phyloP scores from a whole-genome alignment of 2,113 vertebrate species.

The Mormoops blainvillei region DNA sequence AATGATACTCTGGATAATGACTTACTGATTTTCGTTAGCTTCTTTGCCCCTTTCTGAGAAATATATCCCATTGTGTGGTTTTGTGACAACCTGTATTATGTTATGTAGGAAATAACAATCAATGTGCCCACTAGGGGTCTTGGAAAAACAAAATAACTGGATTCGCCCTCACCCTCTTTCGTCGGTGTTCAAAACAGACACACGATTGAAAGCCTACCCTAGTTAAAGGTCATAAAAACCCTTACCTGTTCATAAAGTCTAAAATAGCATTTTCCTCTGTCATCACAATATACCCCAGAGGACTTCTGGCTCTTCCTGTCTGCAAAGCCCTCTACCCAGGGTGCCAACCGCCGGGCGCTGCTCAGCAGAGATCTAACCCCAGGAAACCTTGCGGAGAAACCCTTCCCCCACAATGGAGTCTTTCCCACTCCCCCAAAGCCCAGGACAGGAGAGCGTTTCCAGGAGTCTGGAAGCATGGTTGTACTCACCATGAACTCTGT shows the following conservation, averaged over 20 bases:
- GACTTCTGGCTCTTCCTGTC: background rate
- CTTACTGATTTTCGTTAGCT: background rate
- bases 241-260: background rate
- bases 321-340: background rate
- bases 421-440: background rate
- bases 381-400: background rate
- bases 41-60: background rate
- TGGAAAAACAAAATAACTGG: background rate
- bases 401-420: background rate
- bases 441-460: accelerated
- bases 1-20: background rate
- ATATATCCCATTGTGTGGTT: background rate
- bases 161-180: background rate
- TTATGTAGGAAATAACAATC: background rate
- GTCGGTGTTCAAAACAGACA: background rate
- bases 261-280: background rate
- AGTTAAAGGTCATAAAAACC: background rate
- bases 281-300: background rate
- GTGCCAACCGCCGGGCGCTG: accelerated
- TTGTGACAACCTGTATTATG: background rate
- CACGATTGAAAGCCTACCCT: background rate
- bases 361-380: background rate
- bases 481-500: slow-evolving; percentile 58
- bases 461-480: background rate
- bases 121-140: background rate